These are phyloP conservation scores for Spondyliosoma cantharus DNA, from an alignment of 2,797 vertebrate genomes.

Conservation along the genomic window DNA sequence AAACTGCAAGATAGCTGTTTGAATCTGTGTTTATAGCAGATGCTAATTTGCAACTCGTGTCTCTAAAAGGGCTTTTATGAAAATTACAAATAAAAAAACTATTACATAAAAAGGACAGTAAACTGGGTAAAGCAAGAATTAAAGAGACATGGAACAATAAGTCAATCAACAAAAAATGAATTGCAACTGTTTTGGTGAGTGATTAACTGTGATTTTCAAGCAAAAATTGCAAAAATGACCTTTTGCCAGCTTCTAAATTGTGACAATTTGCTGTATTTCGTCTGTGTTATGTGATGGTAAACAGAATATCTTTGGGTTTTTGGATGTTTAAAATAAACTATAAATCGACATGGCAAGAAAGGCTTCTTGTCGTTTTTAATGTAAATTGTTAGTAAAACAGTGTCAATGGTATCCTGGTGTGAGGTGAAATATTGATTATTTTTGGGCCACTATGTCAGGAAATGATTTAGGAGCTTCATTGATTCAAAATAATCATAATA, in stretches of 20 bases:
- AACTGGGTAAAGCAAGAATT: too few relatives aligned
- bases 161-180: too few relatives aligned
- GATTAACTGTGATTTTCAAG: neutral
- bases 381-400: too few relatives aligned
- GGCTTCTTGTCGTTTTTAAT: too few relatives aligned
- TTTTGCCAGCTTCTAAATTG: neutral
- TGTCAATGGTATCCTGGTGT: too few relatives aligned
- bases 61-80: too few relatives aligned
- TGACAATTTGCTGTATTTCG: neutral
- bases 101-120: too few relatives aligned
- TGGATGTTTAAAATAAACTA: neutral
- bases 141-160: neutral
- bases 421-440: too few relatives aligned
- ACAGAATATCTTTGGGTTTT: neutral
- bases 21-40: too few relatives aligned
- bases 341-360: neutral
- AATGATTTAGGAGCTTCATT: accelerated
- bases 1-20: too few relatives aligned
- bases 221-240: neutral
- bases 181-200: neutral
- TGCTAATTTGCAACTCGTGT: too few relatives aligned
- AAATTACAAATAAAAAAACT: too few relatives aligned
- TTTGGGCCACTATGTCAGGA: neutral
- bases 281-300: neutral
- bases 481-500: neutral